phyloP scores from a whole-genome alignment of 2,113 vertebrate species.

The Centrocercus urophasianus region DNA sequence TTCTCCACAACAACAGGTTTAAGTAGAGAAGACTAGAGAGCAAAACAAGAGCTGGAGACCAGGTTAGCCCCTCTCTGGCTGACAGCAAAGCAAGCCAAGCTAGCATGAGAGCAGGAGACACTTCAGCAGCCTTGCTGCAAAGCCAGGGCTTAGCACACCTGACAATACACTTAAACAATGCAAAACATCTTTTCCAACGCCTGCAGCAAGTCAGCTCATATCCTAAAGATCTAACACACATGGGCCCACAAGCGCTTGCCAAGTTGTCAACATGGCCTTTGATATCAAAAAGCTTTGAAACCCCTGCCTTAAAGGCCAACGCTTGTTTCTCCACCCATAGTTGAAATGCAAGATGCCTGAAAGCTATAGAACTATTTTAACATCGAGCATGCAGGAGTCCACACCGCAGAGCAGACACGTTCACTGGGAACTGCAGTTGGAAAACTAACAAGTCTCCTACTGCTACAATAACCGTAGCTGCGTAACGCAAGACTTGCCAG shows the following conservation, averaged over 20 bases:
- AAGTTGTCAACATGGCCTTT: slow-evolving; percentile 67
- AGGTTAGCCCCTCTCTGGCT: slow-evolving; percentile 4
- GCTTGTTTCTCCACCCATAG: slow-evolving; percentile 56
- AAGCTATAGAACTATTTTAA: slow-evolving; percentile 69
- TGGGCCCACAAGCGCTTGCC: slow-evolving; percentile 14
- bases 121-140: not conserved
- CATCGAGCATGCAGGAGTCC: slow-evolving; percentile 51
- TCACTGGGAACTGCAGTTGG: slow-evolving; percentile 60
- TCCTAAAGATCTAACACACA: slow-evolving; percentile 35
- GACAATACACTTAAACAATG: slow-evolving; percentile 45
- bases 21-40: not conserved
- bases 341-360: slow-evolving; percentile 69
- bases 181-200: slow-evolving; percentile 1
- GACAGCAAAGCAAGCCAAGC: not conserved
- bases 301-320: slow-evolving; percentile 60
- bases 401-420: slow-evolving; percentile 5
- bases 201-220: slow-evolving; percentile 51
- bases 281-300: slow-evolving; percentile 59
- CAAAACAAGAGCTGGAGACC: not conserved
- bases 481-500: slow-evolving; percentile 67
- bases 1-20: not conserved
- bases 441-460: slow-evolving; percentile 71
- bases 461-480: slow-evolving; percentile 65
- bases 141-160: not conserved
- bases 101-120: not conserved